A percentile compares a stretch with the other conserved stretches of the same genome.
Evolutionary conservation across 2,113 vertebrate species (phyloP).

Genomic region (Brachyhypopomus gauderio): DNA sequence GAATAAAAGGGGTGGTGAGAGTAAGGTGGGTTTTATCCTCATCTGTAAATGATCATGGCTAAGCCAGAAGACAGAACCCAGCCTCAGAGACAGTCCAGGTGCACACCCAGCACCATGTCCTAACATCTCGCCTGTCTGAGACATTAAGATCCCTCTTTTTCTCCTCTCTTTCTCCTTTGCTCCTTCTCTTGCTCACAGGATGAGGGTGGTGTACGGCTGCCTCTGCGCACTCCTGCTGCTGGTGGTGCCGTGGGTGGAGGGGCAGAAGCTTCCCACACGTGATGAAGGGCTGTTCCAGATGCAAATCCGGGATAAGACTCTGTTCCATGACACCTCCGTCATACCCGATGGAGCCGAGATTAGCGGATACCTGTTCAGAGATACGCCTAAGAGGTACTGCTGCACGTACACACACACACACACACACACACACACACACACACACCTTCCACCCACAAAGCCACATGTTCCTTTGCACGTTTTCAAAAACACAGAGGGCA

Average conservation of each 20-base stretch:
- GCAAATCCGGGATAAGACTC: conserved; percentile 91
- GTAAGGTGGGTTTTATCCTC: too few relatives aligned
- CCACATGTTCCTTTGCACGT: not conserved
- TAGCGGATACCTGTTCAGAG: conserved; percentile 93
- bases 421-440: not conserved
- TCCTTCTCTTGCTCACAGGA: conserved; percentile 68
- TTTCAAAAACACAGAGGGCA: not conserved
- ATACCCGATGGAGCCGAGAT: conserved; percentile 96
- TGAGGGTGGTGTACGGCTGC: conserved; percentile 75
- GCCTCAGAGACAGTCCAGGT: too few relatives aligned
- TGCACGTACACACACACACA: not conserved
- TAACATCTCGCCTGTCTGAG: too few relatives aligned
- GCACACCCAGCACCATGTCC: too few relatives aligned
- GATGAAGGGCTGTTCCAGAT: conserved; percentile 97
- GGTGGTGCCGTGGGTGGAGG: conserved; percentile 68
- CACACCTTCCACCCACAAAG: not conserved
- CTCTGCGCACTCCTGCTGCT: conserved; percentile 73
- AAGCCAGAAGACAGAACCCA: too few relatives aligned
- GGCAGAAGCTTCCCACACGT: conserved; percentile 93
- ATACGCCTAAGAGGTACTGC: conserved; percentile 91
- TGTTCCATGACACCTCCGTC: conserved; percentile 91
- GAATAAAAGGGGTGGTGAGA: too few relatives aligned
- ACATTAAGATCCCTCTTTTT: not conserved
- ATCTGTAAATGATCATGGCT: too few relatives aligned
- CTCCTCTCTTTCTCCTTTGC: not conserved